Evolutionary conservation across 53 echinoderm and acorn worm genomes (phyloP), one percentile per base, ranked within the genome.

Genomic region (Crossaster papposus): DNA sequence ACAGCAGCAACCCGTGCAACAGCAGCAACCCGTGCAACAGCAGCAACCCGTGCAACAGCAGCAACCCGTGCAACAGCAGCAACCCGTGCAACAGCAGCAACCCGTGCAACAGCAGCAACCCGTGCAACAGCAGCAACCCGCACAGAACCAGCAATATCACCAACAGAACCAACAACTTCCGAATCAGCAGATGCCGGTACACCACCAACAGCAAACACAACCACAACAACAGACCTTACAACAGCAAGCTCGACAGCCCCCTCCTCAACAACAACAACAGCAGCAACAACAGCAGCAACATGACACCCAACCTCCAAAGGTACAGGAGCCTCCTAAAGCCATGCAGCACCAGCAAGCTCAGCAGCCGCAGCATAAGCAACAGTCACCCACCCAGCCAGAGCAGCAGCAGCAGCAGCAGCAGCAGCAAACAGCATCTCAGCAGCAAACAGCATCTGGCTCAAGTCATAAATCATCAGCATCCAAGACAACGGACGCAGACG

Each of bases 1-100:
- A 24, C 87, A 87, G 31, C 80, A 72, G 32, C 79, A 79, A 70
- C 80, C 65, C n/a, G 80, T 68, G 24, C 72, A 86, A 35, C 85
- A 36, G 20, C 76, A 34, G 9, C 62, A 85, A 20, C 14, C 24
- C 44, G 28, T 29, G 2, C 32, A 79, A 13, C 37, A 44, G 14
- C 51, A 52, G 34, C 79, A 80, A 14, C 72, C 31, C 15, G 50
- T 22, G 72, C 26, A 17, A 18, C 15, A 51, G 8, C 58, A 78
- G 63, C 54, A 58, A 36, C 31, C 7, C 17, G n/a, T n/a, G n/a
- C 73, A n/a, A n/a, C 91, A 79, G 12, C 86, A 58, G 30, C 77
- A 79, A 29, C 30, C 54, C 22, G 26, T 20, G 62, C 24, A 34
- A 20, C 76, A 28, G 35, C 36, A 54, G 52, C 63, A 64, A 18